phyloP scores from a whole-genome alignment of 2,888 invertebrate species.

The Schizaphis graminum region DNA sequence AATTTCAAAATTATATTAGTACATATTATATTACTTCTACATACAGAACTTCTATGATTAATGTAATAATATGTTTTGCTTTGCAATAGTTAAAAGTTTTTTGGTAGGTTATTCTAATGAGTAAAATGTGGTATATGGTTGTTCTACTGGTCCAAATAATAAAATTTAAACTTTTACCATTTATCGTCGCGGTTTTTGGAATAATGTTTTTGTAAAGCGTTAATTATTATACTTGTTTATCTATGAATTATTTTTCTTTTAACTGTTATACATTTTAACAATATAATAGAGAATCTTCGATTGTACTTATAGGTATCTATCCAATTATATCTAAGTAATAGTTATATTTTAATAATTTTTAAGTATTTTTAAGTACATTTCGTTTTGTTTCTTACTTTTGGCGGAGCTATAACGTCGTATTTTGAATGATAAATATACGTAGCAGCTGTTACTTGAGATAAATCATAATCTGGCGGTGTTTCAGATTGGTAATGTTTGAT shows the following conservation, averaged over 20 bases:
- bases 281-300: neutral
- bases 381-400: slow-evolving; percentile 53
- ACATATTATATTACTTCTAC: neutral
- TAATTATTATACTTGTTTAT: neutral
- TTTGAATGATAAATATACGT: slow-evolving; percentile 64
- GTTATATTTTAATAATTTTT: neutral
- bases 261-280: neutral
- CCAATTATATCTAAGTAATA: neutral
- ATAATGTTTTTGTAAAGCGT: neutral
- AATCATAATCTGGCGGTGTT: slow-evolving; percentile 66
- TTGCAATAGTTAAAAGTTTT: neutral
- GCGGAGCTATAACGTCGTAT: slow-evolving; percentile 64
- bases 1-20: neutral
- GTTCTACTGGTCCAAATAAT: neutral
- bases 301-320: too few species aligned
- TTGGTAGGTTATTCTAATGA: neutral
- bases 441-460: slow-evolving; percentile 64
- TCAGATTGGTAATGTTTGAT: slow-evolving; percentile 65
- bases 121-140: too few species aligned
- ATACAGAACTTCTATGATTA: neutral
- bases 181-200: too few species aligned
- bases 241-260: neutral
- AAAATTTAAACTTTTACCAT: neutral
- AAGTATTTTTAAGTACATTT: neutral
- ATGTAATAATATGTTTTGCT: neutral